Evolutionary conservation across 2,797 vertebrate genomes (phyloP).

Genomic region (Eulemur rubriventer): DNA sequence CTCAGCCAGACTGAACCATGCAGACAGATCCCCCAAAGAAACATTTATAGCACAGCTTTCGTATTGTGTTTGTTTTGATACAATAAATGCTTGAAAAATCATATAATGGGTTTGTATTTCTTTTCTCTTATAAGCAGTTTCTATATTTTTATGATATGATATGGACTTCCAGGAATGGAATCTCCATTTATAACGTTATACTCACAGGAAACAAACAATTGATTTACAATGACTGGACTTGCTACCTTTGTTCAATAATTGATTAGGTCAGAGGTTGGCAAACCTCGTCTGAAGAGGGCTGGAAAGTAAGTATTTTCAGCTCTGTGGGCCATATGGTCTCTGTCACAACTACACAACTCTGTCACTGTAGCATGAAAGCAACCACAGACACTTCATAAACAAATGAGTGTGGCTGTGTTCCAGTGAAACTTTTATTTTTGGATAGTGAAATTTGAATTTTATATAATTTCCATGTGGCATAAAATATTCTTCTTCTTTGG

Average conservation of each 20-base stretch:
- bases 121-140: not conserved
- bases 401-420: slow-evolving; percentile 31
- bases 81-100: not conserved
- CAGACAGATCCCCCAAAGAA: not conserved
- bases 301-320: not conserved
- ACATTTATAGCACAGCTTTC: not conserved
- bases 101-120: not conserved
- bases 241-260: not conserved
- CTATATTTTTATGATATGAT: not conserved
- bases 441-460: slow-evolving; percentile 50
- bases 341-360: not conserved
- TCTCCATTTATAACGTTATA: not conserved
- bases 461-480: slow-evolving; percentile 9
- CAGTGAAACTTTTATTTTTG: slow-evolving; percentile 63
- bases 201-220: not conserved
- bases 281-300: not conserved
- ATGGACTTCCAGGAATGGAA: not conserved
- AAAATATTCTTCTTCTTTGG: not conserved
- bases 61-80: not conserved
- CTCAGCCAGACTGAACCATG: not conserved
- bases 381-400: not conserved
- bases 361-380: not conserved
- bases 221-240: slow-evolving; percentile 29
- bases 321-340: slow-evolving; percentile 34
- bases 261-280: slow-evolving; percentile 1